Base-by-base conservation (phyloP, 2,113 vertebrate genomes). In the Verasper variegatus region DNA sequence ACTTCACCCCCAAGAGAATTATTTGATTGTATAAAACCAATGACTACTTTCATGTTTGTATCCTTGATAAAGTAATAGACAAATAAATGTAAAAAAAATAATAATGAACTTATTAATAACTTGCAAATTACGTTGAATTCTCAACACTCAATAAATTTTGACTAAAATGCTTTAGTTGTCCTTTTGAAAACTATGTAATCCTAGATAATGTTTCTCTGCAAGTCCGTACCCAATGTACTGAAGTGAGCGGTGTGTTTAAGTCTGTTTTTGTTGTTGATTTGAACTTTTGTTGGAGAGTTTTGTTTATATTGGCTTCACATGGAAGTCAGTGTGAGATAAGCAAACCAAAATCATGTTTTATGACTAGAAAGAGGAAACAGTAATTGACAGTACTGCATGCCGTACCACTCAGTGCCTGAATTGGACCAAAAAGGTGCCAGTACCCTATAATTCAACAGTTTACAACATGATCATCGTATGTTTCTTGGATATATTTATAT, bases 381-480 rank as follows among this genome's bases (percentile, higher is more conserved):
- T 42, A 31, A 76, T 27, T 78, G 52, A 83, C 2, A 21, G 40
- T 24, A n/a, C 47, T 64, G 1, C 59, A 5, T 56, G 15, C 3
- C 56, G 35, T 2, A 37, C 35, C 35, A 37, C 1, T 8, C 9
- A 37, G 35, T 37, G 7, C 35, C 35, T 37, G 35, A 37, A 37
- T 37, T 37, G 35, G 8, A 37, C 9, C 35, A 37, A 37, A 37
- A 9, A 37, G 8, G 9, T 10, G 35, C 8, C 35, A 37, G 35
- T 37, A 37, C 9, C 35, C 9, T 1, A 37, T 37, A 37, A 9
- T 37, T 10, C 35, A 37, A 2, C 9, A 37, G 35, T 37, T 37
- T 9, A 37, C 35, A 37, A 37, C 2, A 37, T 37, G 35, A 37
- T 37, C 35, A 37, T 9, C 9, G 35, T 4, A 37, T 37, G 35